Base-by-base conservation (phyloP, 2,888 invertebrate genomes). In the Allygus modestus region DNA sequence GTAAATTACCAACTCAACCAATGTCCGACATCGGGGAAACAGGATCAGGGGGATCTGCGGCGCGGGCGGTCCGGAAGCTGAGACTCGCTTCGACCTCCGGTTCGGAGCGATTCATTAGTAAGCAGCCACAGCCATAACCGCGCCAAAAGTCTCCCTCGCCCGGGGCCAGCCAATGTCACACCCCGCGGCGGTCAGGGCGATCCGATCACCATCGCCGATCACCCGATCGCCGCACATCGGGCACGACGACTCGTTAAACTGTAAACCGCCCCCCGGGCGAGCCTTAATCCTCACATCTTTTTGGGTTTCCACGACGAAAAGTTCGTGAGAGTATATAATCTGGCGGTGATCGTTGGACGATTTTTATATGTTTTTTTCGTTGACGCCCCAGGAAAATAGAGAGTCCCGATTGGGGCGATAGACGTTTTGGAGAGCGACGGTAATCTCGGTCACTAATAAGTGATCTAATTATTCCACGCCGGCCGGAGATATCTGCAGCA, bases 381-480 rank as follows among this genome's bases (percentile, higher is more conserved):
- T 9, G 58, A 11, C 46, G 65, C 28, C 65, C 28, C 28, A 15
- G 15, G 65, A 28, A 17, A 0, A 4, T 65, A 26, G 65, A 65
- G 65, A 65, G 31, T 17, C 28, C 58, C 65, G 65, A 65, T 65
- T 54, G 20, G 28, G 31, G 5, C 31, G 65, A 65, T 65, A 65
- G 65, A 65, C 65, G 28, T 65, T 65, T 58, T n/a, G 28, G 65
- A 23, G 54, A n/a, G 54, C 54, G 54, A 54, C 54, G 4, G 54
- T 20, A 11, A 54, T 54, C 54, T 54, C 11, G 20, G 20, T 17
- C 17, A 12, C 54, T 54, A 54, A 23, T 23, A 54, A 54, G 54
- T 11, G 23, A 54, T 23, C 20, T 54, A 54, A 23, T 54, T 54
- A 23, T 20, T 54, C 9, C 20, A 54, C 46, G 46, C 46, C n/a